Evolutionary conservation across 2,888 invertebrate genomes (phyloP).

Genomic region (Drosophila parthenogenetica): DNA sequence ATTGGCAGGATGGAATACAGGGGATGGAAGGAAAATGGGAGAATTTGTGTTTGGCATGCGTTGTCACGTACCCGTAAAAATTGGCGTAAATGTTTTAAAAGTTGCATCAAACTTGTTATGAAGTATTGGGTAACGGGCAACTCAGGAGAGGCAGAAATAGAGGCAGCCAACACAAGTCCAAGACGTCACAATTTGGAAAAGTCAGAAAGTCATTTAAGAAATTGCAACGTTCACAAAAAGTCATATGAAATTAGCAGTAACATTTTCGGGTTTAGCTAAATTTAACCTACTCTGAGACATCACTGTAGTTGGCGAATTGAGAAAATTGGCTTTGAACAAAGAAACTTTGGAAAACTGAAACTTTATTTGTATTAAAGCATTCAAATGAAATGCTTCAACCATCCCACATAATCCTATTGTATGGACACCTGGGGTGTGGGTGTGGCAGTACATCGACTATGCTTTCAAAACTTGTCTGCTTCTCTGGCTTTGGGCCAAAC

Average conservation of each 20-base stretch:
- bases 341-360: conserved; percentile 11
- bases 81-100: conserved; percentile 78
- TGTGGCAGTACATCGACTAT: conserved; percentile 20
- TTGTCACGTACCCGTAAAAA: conserved; percentile 73
- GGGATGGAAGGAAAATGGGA: not conserved
- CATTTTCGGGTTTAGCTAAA: conserved; percentile 40
- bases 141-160: conserved; percentile 17
- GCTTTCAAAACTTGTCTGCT: conserved; percentile 34
- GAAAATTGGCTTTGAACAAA: conserved; percentile 14
- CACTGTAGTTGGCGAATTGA: not conserved
- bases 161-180: conserved; percentile 19
- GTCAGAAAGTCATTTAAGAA: conserved; percentile 55
- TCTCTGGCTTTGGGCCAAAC: conserved; percentile 52
- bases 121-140: conserved; percentile 58
- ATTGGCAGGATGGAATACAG: not conserved
- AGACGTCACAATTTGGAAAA: conserved; percentile 15
- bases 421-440: conserved; percentile 1
- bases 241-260: conserved; percentile 67
- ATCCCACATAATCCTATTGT: conserved; percentile 24
- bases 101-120: conserved; percentile 77
- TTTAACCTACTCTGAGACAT: conserved; percentile 15
- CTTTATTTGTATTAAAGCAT: not conserved
- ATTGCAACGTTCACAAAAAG: conserved; percentile 60
- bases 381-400: not conserved
- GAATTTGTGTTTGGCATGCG: conserved; percentile 67